A percentile compares a stretch with the other conserved stretches of the same genome.
Conservation (phyloP, 2,797 vertebrate genomes). For the Darevskia mixta region DNA sequence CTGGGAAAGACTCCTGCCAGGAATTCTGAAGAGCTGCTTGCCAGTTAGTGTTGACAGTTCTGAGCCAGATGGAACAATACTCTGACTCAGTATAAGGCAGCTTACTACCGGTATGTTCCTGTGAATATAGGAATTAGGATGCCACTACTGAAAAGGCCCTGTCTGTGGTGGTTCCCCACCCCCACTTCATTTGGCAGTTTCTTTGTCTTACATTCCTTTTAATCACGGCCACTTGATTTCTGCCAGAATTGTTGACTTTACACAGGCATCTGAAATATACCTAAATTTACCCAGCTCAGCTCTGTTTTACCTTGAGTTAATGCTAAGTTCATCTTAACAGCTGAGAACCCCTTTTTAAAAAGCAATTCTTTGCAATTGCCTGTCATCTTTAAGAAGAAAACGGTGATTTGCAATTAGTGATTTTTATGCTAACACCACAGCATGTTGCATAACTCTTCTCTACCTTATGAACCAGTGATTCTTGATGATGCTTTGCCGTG, state of each 20-base stretch:
- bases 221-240: conserved; percentile 25
- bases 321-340: conserved; percentile 42
- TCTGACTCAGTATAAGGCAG: background rate
- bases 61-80: background rate
- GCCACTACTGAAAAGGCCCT: no score
- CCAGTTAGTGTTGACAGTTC: no score
- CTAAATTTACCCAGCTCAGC: conserved; percentile 24
- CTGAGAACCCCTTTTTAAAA: conserved; percentile 37
- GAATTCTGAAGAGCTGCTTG: no score
- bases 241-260: conserved; percentile 38
- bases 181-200: background rate
- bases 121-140: no score
- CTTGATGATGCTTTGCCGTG: conserved; percentile 44
- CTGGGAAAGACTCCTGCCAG: no score
- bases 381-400: conserved; percentile 65
- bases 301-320: conserved; percentile 18
- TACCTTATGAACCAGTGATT: conserved; percentile 47
- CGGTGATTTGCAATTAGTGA: conserved; percentile 64
- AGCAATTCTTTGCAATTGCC: conserved; percentile 52
- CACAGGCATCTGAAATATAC: conserved; percentile 18
- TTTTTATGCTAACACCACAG: conserved; percentile 56
- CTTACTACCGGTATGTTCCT: background rate
- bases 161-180: no score
- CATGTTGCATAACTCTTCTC: conserved; percentile 60
- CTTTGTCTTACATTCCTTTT: conserved; percentile 12